Conservation (phyloP, 2,797 vertebrate species). For the Ispidina lecontei region DNA sequence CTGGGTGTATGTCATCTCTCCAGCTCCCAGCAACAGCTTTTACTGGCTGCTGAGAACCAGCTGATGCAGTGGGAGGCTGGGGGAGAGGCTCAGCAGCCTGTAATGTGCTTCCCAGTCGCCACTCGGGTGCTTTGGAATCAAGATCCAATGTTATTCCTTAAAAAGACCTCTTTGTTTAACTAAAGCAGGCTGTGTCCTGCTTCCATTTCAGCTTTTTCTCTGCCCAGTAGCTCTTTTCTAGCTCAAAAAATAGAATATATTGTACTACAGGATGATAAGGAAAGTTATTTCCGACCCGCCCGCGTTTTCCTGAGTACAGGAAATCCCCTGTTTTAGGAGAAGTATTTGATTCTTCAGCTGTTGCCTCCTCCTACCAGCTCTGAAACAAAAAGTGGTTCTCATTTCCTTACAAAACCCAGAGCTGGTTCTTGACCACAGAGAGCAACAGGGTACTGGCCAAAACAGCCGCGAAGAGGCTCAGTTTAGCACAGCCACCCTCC, state of each 20-base stretch:
- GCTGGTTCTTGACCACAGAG: background rate
- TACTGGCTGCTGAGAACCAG: background rate
- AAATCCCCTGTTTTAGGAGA: background rate
- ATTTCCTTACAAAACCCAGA: background rate
- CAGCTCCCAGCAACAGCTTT: background rate
- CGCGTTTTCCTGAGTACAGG: background rate
- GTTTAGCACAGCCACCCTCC: background rate
- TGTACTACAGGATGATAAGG: too few relatives aligned
- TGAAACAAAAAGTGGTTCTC: background rate
- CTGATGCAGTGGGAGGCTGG: fast-evolving
- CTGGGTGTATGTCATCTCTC: fast-evolving
- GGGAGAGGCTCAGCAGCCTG: too few relatives aligned
- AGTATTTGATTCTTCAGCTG: background rate
- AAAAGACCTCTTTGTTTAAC: background rate
- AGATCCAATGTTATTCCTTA: too few relatives aligned
- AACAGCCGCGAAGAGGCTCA: fast-evolving
- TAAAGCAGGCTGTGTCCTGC: background rate
- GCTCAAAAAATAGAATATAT: too few relatives aligned
- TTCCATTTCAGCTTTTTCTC: too few relatives aligned
- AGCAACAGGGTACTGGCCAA: too few relatives aligned
- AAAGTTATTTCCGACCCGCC: background rate
- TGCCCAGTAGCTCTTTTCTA: background rate
- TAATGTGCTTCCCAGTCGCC: fast-evolving
- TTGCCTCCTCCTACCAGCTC: background rate
- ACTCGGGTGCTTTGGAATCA: fast-evolving